These are phyloP conservation scores for Bombyx mandarina DNA, from an alignment of 1,140 invertebrate species.

Conservation along the genomic window DNA sequence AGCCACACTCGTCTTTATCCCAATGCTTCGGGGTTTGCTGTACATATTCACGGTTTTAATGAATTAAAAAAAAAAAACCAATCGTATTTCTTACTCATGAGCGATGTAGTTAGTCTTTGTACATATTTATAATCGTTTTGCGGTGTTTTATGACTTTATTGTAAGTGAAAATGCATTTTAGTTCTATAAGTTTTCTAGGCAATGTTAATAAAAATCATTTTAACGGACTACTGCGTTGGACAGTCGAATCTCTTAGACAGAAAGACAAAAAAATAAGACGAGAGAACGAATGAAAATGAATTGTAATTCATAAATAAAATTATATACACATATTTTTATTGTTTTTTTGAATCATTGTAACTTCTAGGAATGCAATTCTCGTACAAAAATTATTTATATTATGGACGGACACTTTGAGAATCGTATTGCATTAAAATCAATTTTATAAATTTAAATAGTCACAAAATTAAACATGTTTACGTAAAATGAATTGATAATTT, in stretches of 20 bases:
- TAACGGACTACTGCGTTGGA: slow-evolving; percentile 58
- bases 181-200: slow-evolving; percentile 66
- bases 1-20: slow-evolving; percentile 9
- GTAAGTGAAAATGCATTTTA: slow-evolving; percentile 69
- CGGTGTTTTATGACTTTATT: slow-evolving; percentile 57
- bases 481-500: neutral
- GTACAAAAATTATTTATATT: too few species aligned
- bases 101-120: slow-evolving; percentile 51
- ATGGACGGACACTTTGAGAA: too few species aligned
- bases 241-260: slow-evolving; percentile 67
- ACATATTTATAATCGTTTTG: slow-evolving; percentile 63
- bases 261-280: slow-evolving; percentile 64
- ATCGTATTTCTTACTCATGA: too few species aligned
- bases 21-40: slow-evolving; percentile 34
- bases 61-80: too few species aligned
- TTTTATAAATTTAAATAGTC: neutral
- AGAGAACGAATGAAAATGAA: slow-evolving; percentile 66
- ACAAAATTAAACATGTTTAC: neutral
- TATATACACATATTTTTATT: slow-evolving; percentile 43
- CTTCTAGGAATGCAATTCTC: too few species aligned
- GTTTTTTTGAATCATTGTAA: neutral
- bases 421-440: slow-evolving; percentile 5
- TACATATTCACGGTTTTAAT: slow-evolving; percentile 21
- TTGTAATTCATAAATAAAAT: slow-evolving; percentile 68
- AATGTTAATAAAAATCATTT: slow-evolving; percentile 67